These are phyloP conservation scores for Campoplex capitator DNA, from an alignment of 2,888 invertebrate species.

Conservation along the genomic window DNA sequence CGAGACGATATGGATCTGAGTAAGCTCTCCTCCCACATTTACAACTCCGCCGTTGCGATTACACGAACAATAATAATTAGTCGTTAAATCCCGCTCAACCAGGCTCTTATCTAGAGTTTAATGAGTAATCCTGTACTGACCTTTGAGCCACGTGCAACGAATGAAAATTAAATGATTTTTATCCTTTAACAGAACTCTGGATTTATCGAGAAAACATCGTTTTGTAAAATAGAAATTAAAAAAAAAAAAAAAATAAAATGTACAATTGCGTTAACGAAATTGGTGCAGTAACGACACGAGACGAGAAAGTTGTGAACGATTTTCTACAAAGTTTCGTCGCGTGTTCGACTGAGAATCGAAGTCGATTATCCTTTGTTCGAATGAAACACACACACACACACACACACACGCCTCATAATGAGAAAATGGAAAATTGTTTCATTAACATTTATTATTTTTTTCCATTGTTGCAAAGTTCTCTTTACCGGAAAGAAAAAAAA, in stretches of 20 bases:
- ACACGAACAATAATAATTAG: constrained; percentile 26
- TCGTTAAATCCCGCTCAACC: not conserved
- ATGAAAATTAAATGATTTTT: not conserved
- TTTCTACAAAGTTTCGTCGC: not conserved
- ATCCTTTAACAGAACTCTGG: not conserved
- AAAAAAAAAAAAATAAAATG: not conserved
- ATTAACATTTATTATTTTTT: not conserved
- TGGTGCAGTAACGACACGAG: not conserved
- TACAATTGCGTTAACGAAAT: not conserved
- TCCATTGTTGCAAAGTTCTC: not conserved
- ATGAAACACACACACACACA: not conserved
- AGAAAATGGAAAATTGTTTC: not conserved
- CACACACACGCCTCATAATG: too few species aligned
- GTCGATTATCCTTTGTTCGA: not conserved
- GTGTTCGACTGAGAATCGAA: not conserved
- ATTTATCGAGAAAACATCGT: not conserved
- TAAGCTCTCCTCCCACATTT: not conserved
- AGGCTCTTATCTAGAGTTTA: constrained; percentile 29
- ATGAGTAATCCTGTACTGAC: constrained; percentile 21
- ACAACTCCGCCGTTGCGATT: not conserved
- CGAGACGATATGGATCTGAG: constrained; percentile 9
- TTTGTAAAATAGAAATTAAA: not conserved
- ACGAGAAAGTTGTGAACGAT: not conserved
- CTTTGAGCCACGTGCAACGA: not conserved
- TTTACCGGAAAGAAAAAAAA: not conserved